Evolutionary conservation across 2,888 invertebrate species (phyloP).

Genomic region (Dynastes grantii): DNA sequence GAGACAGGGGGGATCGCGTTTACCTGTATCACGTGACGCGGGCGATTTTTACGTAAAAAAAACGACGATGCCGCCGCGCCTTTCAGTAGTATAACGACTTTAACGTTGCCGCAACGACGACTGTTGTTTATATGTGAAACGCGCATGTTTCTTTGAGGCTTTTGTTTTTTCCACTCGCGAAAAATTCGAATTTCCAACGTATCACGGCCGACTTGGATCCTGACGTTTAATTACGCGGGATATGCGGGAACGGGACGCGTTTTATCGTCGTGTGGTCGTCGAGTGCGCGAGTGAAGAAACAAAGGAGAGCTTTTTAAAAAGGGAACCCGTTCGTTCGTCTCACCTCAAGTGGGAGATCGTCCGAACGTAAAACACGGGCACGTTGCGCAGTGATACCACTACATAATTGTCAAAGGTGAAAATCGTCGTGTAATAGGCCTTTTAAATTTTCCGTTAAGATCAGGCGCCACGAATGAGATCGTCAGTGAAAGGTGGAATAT

Average conservation of each 20-base stretch:
- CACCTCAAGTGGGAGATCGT: slow-evolving; percentile 29
- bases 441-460: slow-evolving; percentile 40
- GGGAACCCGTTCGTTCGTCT: slow-evolving; percentile 28
- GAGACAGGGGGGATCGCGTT: slow-evolving; percentile 60
- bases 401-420: slow-evolving; percentile 37
- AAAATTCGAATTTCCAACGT: slow-evolving; percentile 12
- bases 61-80: slow-evolving; percentile 68
- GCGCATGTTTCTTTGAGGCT: slow-evolving; percentile 8
- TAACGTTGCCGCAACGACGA: slow-evolving; percentile 55
- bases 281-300: slow-evolving; percentile 25
- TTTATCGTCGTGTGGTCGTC: neutral
- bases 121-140: slow-evolving; percentile 45
- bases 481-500: slow-evolving; percentile 38
- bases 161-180: neutral
- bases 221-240: neutral
- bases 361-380: neutral
- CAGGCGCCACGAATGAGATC: neutral
- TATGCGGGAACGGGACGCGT: slow-evolving; percentile 7
- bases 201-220: neutral
- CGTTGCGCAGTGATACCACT: slow-evolving; percentile 27
- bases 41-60: slow-evolving; percentile 66
- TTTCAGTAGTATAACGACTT: slow-evolving; percentile 59
- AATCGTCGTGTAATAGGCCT: slow-evolving; percentile 22
- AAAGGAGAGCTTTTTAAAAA: slow-evolving; percentile 39
- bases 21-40: slow-evolving; percentile 67